Base-by-base conservation (phyloP, 2,113 vertebrate genomes). In the Eclectus roratus region DNA sequence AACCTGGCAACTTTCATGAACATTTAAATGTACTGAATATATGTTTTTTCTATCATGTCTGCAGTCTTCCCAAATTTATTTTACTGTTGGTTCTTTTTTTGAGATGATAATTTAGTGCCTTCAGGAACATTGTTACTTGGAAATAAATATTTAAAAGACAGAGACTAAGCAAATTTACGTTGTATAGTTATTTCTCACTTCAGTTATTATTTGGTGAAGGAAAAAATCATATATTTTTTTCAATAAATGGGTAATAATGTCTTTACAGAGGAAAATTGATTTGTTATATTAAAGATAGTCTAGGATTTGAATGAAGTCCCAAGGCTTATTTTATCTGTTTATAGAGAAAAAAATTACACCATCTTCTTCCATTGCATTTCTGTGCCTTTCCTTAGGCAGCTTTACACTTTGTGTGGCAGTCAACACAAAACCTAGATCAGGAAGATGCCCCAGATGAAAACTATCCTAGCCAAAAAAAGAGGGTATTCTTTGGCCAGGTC, bases 341-440 rank as follows among this genome's bases (percentile, higher is more conserved):
- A 31, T 2, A 61, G 31, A 31, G 19, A 49, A 78, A 73, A 60
- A 23, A 58, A 7, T 7, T 3, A 35, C 1, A 1, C 6, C 4
- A 10, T 24, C 37, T 47, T 70, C 14, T 37, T 58, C 70, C 0
- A 17, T 19, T 8, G 4, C 14, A 7, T 63, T 85, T 76, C 63
- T 43, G 50, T n/a, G 21, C 6, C 11, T 71, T 64, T 15, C 9
- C 13, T 61, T 39, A n/a, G 19, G 39, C 18, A 47, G 13, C 10
- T 29, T 90, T 58, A 47, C 11, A 37, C 0, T 43, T 71, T 21
- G 13, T 29, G 15, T 53, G 21, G 7, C 21, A 53, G 8, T 24
- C 0, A 1, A 35, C 21, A 39, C 4, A 68, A n/a, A 47, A 61
- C 23, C 5, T 44, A 27, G 6, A 35, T 4, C 10, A 49, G 20